Conservation (phyloP, 2,888 invertebrate species). For the Junonia oenone region DNA sequence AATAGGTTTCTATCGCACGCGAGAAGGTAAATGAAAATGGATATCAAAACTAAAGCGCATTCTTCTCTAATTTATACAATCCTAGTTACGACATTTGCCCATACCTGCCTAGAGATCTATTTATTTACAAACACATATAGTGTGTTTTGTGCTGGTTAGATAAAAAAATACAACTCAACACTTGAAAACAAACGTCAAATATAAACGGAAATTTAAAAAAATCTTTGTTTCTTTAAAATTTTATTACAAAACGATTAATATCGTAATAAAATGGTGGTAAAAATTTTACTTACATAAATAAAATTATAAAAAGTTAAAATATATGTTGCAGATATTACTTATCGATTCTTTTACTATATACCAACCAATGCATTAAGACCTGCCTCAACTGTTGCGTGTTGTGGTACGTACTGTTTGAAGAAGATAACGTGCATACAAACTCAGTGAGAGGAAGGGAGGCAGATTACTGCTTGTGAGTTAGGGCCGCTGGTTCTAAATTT, state of each 20-base stretch:
- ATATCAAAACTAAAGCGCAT: slow-evolving; percentile 5
- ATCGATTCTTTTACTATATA: slow-evolving; percentile 1
- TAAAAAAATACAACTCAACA: not conserved
- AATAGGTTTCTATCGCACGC: slow-evolving; percentile 66
- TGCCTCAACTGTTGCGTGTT: slow-evolving; percentile 10
- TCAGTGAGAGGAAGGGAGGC: slow-evolving; percentile 13
- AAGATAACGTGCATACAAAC: slow-evolving; percentile 5
- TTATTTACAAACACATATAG: not conserved
- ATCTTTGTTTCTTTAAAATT: too few relatives aligned
- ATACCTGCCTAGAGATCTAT: slow-evolving; percentile 16
- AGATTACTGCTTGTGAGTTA: slow-evolving; percentile 3
- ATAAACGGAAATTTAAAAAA: too few relatives aligned
- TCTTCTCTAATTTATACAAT: slow-evolving; percentile 16
- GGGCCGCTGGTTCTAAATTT: slow-evolving; percentile 7
- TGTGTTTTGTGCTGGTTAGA: not conserved
- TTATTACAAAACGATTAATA: too few relatives aligned
- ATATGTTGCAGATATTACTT: too few relatives aligned
- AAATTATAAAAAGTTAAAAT: too few relatives aligned
- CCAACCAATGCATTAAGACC: slow-evolving; percentile 14
- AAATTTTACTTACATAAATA: not conserved
- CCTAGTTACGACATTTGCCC: slow-evolving; percentile 22
- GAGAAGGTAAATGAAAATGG: slow-evolving; percentile 52
- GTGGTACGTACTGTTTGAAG: not conserved
- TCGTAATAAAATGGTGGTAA: not conserved
- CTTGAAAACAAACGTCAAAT: too few relatives aligned